These are phyloP conservation scores for Redunca redunca DNA, from an alignment of 2,113 vertebrate species.

Conservation along the genomic window DNA sequence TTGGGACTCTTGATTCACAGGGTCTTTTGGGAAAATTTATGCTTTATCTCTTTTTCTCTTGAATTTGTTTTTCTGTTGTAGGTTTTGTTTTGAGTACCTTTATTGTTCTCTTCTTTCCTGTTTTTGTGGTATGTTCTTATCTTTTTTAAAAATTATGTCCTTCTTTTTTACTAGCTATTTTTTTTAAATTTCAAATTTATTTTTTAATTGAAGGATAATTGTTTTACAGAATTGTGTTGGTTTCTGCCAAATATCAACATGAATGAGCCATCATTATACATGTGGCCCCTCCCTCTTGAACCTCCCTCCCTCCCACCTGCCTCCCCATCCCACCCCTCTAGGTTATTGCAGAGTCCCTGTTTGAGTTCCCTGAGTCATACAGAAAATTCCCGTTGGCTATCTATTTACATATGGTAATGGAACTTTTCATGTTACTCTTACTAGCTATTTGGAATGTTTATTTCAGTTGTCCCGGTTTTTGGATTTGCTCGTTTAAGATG, in stretches of 20 bases:
- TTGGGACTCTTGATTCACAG: not conserved
- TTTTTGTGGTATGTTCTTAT: not conserved
- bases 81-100: not conserved
- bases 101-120: not conserved
- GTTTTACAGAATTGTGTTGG: not conserved
- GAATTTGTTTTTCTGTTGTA: not conserved
- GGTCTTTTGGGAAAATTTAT: not conserved
- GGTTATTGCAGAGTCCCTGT: not conserved
- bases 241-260: not conserved
- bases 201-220: not conserved
- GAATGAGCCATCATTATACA: not conserved
- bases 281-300: not conserved
- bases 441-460: not conserved
- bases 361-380: not conserved
- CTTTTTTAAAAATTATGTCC: not conserved
- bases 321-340: not conserved
- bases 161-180: not conserved
- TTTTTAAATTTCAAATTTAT: not conserved
- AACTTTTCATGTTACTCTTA: not conserved
- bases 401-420: not conserved
- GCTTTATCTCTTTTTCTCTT: not conserved
- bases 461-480: not conserved
- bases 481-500: not conserved
- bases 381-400: not conserved
- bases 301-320: not conserved